phyloP scores from a whole-genome alignment of 2,113 vertebrate species.

The Gasterosteus nipponicus region DNA sequence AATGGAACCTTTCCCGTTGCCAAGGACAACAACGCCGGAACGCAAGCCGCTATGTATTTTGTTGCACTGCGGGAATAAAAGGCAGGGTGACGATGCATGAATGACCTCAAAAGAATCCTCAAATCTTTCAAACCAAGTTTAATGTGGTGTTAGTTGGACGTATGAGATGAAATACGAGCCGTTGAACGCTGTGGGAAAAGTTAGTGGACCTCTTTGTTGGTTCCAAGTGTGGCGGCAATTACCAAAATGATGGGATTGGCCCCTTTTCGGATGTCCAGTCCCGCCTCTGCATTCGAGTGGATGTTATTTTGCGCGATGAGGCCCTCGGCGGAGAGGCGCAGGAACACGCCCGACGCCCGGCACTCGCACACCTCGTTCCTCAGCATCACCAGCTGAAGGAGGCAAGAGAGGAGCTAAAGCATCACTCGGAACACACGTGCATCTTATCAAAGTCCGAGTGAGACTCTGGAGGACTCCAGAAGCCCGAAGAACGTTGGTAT shows the following conservation, averaged over 20 bases:
- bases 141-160: not conserved
- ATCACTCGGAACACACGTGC: conserved; percentile 19
- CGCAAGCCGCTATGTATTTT: conserved; percentile 92
- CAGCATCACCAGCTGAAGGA: conserved; percentile 86
- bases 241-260: conserved; percentile 89
- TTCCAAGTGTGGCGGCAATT: conserved; percentile 12
- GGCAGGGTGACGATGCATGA: not conserved
- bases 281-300: conserved; percentile 87
- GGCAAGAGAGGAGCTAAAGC: conserved; percentile 16
- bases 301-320: conserved; percentile 89
- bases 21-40: conserved; percentile 90
- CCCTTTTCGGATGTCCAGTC: conserved; percentile 88
- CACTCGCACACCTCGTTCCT: conserved; percentile 88
- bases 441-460: not conserved
- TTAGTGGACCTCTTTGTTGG: not conserved
- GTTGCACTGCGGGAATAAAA: conserved; percentile 84
- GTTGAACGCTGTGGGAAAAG: not conserved
- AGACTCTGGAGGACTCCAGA: not conserved
- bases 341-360: conserved; percentile 86
- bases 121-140: not conserved
- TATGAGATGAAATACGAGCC: not conserved
- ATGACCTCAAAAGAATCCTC: not conserved
- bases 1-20: conserved; percentile 91
- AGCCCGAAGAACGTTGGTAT: conserved; percentile 15
- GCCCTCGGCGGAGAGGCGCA: conserved; percentile 87